phyloP scores from a whole-genome alignment of 2,797 vertebrate species.

The Sitta carolinensis region DNA sequence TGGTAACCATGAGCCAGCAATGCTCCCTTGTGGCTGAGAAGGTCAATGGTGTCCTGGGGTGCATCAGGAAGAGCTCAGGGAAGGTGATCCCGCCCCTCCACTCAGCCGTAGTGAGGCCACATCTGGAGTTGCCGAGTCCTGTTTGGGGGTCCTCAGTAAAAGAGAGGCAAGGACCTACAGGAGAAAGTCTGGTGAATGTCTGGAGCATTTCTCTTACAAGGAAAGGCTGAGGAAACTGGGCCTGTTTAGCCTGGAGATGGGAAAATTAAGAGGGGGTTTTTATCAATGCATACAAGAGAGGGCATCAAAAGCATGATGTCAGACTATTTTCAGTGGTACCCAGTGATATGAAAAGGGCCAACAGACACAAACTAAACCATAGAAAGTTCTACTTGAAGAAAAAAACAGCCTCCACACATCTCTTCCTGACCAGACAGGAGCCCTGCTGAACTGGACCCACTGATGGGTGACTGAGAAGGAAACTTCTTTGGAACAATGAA shows the following conservation, averaged over 20 bases:
- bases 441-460: rapidly evolving
- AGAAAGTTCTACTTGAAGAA: neutral
- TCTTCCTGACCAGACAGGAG: neutral
- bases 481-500: neutral
- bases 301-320: too few relatives aligned
- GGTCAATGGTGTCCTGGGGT: rapidly evolving
- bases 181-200: neutral
- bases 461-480: rapidly evolving
- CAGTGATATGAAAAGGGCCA: neutral
- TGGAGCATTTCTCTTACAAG: neutral
- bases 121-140: neutral
- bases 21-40: rapidly evolving
- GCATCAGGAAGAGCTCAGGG: neutral
- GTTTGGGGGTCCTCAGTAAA: neutral
- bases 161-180: neutral
- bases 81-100: neutral
- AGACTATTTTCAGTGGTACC: neutral
- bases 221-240: neutral
- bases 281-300: rapidly evolving
- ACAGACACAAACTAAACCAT: neutral
- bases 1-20: neutral
- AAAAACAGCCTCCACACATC: neutral
- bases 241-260: neutral
- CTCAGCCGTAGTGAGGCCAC: neutral
- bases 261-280: neutral